phyloP scores from a whole-genome alignment of 2,113 vertebrate species.

The Typhlomys cinereus region DNA sequence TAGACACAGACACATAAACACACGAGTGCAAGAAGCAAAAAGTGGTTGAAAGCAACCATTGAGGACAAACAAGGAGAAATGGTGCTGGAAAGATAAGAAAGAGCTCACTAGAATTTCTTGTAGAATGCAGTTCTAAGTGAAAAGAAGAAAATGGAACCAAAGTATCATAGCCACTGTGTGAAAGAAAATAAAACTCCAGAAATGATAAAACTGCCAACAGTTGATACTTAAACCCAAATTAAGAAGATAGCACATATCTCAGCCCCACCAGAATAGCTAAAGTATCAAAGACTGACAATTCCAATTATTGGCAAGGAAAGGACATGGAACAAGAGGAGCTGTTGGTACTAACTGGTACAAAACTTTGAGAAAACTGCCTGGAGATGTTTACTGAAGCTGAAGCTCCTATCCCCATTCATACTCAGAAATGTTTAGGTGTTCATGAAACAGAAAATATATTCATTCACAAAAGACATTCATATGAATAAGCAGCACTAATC shows the following conservation, averaged over 20 bases:
- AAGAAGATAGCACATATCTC: neutral
- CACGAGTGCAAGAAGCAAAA: too few species aligned
- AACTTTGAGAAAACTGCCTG: neutral
- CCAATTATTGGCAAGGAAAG: neutral
- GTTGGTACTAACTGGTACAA: neutral
- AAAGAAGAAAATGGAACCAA: neutral
- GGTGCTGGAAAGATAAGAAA: neutral
- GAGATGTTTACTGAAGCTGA: neutral
- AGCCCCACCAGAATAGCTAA: neutral
- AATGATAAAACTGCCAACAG: neutral
- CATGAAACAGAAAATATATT: neutral
- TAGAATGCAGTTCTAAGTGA: neutral
- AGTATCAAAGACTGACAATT: neutral
- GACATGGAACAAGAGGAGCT: neutral
- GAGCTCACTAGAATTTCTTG: neutral
- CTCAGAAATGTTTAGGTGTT: neutral
- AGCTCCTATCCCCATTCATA: neutral
- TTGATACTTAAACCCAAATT: neutral
- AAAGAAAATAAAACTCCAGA: slow-evolving; percentile 48
- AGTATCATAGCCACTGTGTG: neutral
- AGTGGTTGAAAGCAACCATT: neutral
- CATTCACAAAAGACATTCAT: neutral
- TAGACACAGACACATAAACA: too few species aligned
- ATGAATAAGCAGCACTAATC: neutral
- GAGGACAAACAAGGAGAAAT: neutral